These are phyloP conservation scores for Stomorhina lunata DNA, from an alignment of 2,888 invertebrate genomes.

Conservation along the genomic window DNA sequence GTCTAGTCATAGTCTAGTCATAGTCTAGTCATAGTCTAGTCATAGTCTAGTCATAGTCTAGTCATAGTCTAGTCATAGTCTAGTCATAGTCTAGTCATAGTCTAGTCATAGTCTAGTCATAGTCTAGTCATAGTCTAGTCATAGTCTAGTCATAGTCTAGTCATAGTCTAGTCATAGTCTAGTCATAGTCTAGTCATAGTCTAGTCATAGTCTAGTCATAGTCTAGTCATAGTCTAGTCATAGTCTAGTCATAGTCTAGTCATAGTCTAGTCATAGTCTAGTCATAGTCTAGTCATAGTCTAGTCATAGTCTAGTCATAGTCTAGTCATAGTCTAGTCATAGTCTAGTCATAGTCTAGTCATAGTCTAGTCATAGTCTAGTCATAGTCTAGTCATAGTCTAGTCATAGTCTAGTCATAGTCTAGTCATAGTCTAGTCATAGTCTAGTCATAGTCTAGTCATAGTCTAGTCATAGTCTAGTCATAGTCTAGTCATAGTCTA, in stretches of 20 bases:
- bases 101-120: too few species aligned
- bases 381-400: too few species aligned
- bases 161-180: not conserved
- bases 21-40: too few species aligned
- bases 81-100: too few species aligned
- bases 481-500: not conserved
- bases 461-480: not conserved
- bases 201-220: not conserved
- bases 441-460: too few species aligned
- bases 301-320: not conserved
- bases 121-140: not conserved
- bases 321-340: not conserved
- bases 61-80: too few species aligned
- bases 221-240: not conserved
- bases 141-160: not conserved
- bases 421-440: too few species aligned
- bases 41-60: too few species aligned
- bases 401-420: too few species aligned
- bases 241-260: not conserved
- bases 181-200: not conserved
- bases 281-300: not conserved
- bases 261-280: not conserved
- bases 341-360: not conserved
- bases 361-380: not conserved
- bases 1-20: too few species aligned